phyloP scores from a whole-genome alignment of 1,140 invertebrate species.

The Drosophila bifasciata region DNA sequence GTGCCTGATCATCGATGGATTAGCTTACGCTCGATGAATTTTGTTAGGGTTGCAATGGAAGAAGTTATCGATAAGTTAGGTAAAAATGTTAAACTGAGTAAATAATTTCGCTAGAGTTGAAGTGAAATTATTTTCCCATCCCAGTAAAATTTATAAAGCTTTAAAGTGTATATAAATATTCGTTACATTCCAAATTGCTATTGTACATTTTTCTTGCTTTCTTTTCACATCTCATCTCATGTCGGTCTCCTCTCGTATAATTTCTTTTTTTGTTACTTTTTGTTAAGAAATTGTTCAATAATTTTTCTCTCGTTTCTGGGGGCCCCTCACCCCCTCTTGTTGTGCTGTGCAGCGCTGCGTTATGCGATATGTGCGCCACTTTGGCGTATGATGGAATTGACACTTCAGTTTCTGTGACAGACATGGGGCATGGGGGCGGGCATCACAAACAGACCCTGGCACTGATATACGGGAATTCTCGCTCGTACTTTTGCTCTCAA shows the following conservation, averaged over 20 bases:
- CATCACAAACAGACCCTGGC: constrained; percentile 50
- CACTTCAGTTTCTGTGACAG: constrained; percentile 70
- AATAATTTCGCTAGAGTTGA: too few relatives aligned
- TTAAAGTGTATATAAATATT: constrained; percentile 38
- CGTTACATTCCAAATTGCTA: constrained; percentile 31
- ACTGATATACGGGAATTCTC: constrained; percentile 32
- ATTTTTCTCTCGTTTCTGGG: constrained; percentile 65
- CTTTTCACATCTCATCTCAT: constrained; percentile 28
- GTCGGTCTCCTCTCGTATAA: too few relatives aligned
- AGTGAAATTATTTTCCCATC: too few relatives aligned
- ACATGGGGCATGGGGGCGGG: constrained; percentile 46
- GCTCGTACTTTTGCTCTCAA: constrained; percentile 7
- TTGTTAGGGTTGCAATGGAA: too few relatives aligned
- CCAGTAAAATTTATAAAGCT: background rate
- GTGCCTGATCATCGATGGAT: too few relatives aligned
- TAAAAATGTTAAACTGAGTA: too few relatives aligned
- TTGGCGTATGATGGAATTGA: constrained; percentile 81
- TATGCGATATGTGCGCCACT: constrained; percentile 80
- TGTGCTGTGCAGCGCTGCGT: too few relatives aligned
- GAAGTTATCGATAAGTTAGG: too few relatives aligned
- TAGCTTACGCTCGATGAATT: too few relatives aligned
- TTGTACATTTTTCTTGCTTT: constrained; percentile 37
- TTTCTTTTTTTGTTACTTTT: constrained; percentile 42
- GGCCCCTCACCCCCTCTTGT: constrained; percentile 52
- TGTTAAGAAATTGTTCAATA: constrained; percentile 78